phyloP scores from a whole-genome alignment of 2,113 vertebrate genomes.

The Stegastes partitus region DNA sequence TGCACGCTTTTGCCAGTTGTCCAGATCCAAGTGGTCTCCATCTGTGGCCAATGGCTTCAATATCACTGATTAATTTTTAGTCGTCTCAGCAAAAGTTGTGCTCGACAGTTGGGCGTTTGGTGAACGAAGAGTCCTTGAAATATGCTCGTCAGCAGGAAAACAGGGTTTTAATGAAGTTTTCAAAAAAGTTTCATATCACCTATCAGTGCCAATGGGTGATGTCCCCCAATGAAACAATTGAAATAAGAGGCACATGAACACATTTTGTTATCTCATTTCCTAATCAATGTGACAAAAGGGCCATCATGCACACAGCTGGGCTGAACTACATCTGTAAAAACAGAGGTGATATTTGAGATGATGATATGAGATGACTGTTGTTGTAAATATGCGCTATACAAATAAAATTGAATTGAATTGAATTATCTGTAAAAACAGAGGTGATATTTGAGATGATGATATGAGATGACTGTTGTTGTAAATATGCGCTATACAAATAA shows the following conservation, averaged over 20 bases:
- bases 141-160: background rate
- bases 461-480: too few species aligned
- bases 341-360: too few species aligned
- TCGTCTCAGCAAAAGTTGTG: background rate
- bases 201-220: background rate
- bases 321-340: too few species aligned
- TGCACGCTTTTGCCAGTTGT: conserved; percentile 12
- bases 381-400: too few species aligned
- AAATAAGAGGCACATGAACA: background rate
- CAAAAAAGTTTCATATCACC: background rate
- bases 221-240: background rate
- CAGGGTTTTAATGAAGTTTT: background rate
- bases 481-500: too few species aligned
- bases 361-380: too few species aligned
- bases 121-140: background rate
- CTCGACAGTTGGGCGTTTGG: background rate
- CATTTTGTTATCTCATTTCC: background rate
- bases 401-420: too few species aligned
- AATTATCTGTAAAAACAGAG: too few species aligned
- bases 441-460: too few species aligned
- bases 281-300: too few species aligned
- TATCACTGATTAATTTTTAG: conserved; percentile 6
- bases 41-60: conserved; percentile 14
- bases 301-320: too few species aligned
- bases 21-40: background rate